phyloP scores from a whole-genome alignment of 2,888 invertebrate genomes.

The Xestoiulus laeticollis region DNA sequence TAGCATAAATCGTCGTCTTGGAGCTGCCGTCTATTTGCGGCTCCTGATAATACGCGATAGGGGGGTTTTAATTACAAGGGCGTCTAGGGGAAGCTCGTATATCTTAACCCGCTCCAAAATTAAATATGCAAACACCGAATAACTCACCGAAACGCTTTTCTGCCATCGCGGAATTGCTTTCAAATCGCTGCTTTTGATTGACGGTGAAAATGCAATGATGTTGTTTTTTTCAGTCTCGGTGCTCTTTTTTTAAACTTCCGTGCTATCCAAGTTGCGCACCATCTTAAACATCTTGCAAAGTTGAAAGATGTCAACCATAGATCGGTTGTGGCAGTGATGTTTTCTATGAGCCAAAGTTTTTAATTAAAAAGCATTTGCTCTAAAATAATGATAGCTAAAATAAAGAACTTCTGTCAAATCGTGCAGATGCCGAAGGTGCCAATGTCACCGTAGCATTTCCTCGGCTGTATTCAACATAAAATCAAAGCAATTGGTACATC shows the following conservation, averaged over 20 bases:
- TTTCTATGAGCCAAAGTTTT: too few relatives aligned
- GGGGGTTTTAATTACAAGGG: constrained; percentile 18
- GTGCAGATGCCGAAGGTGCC: too few relatives aligned
- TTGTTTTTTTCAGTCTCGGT: not conserved
- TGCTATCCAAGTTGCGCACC: not conserved
- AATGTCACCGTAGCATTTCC: too few relatives aligned
- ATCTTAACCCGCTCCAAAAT: not conserved
- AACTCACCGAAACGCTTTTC: not conserved
- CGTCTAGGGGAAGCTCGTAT: not conserved
- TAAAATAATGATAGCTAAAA: too few relatives aligned
- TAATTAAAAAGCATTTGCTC: too few relatives aligned
- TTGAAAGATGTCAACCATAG: too few relatives aligned
- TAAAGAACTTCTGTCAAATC: too few relatives aligned
- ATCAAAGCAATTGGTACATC: too few relatives aligned
- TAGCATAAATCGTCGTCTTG: not conserved
- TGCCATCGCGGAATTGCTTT: not conserved
- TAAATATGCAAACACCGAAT: not conserved
- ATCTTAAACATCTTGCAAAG: too few relatives aligned
- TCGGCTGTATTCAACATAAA: too few relatives aligned
- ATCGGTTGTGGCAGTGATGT: too few relatives aligned
- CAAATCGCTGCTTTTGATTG: constrained; percentile 6
- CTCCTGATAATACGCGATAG: not conserved
- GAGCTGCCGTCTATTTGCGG: constrained; percentile 6
- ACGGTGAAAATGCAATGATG: not conserved
- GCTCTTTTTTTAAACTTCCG: not conserved